phyloP scores from a whole-genome alignment of 1,140 invertebrate genomes.

The Lamellibrachia luymesi region DNA sequence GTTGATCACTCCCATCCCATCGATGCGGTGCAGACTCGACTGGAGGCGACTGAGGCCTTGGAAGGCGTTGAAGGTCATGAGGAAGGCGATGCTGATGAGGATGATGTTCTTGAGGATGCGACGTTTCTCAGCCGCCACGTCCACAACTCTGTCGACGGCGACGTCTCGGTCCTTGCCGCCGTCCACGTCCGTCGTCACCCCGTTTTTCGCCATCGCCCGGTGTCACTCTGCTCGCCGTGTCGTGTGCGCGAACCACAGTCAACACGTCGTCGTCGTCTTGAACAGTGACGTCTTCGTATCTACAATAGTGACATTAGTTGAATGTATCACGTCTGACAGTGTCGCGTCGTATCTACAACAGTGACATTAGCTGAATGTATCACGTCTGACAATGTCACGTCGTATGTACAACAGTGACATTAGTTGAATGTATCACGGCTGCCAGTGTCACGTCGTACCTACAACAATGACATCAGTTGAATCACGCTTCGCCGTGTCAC shows the following conservation, averaged over 20 bases:
- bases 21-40: conserved; percentile 48
- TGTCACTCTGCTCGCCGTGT: background rate
- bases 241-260: no score
- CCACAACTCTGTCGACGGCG: background rate
- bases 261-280: background rate
- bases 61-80: conserved; percentile 51
- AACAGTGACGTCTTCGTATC: no score
- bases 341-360: no score
- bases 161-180: background rate
- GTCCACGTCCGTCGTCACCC: background rate
- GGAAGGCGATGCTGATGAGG: conserved; percentile 45
- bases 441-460: no score
- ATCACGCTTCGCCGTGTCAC: no score
- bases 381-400: no score
- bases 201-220: background rate
- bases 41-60: conserved; percentile 49
- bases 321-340: no score
- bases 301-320: no score
- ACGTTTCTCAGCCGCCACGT: conserved; percentile 12
- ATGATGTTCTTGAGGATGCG: conserved; percentile 42
- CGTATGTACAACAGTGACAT: no score
- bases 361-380: no score
- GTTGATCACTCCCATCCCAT: conserved; percentile 35
- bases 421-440: no score
- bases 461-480: no score